phyloP scores from a whole-genome alignment of 2,113 vertebrate genomes.

The Oenanthe melanoleuca region DNA sequence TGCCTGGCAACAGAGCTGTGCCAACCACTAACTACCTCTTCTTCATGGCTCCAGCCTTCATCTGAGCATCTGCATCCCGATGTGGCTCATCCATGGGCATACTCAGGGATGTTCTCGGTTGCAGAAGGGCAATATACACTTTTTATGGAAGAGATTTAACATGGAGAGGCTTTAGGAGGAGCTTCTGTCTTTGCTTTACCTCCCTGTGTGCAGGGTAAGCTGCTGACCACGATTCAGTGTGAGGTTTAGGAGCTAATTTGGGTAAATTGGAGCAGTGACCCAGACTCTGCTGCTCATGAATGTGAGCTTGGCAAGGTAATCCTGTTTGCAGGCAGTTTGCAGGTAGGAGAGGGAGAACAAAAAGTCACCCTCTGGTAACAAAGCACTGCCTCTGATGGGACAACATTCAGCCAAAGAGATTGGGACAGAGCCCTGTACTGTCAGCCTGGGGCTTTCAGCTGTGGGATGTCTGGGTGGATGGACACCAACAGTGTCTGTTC shows the following conservation, averaged over 20 bases:
- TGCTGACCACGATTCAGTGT: background rate
- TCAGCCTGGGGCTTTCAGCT: rapidly evolving
- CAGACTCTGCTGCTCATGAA: background rate
- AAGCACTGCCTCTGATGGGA: background rate
- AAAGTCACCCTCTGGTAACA: background rate
- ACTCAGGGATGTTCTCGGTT: background rate
- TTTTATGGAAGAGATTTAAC: background rate
- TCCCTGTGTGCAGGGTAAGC: background rate
- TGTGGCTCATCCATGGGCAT: background rate
- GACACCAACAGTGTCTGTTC: background rate
- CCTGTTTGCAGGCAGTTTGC: background rate
- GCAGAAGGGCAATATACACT: background rate
- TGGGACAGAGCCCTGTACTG: background rate
- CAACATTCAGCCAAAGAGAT: too few relatives aligned
- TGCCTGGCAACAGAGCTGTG: background rate
- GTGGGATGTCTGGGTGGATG: rapidly evolving
- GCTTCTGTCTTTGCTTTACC: background rate
- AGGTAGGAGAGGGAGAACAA: background rate
- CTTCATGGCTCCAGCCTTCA: background rate
- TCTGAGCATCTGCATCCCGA: background rate
- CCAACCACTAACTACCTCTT: background rate
- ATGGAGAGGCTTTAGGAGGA: background rate
- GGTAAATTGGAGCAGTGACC: background rate
- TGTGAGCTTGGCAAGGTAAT: background rate
- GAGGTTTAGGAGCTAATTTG: background rate